Percentiles rank a stretch among this genome's conserved stretches.
Conservation (phyloP, 2,888 invertebrate genomes). For the Epistrophella euchroma region DNA sequence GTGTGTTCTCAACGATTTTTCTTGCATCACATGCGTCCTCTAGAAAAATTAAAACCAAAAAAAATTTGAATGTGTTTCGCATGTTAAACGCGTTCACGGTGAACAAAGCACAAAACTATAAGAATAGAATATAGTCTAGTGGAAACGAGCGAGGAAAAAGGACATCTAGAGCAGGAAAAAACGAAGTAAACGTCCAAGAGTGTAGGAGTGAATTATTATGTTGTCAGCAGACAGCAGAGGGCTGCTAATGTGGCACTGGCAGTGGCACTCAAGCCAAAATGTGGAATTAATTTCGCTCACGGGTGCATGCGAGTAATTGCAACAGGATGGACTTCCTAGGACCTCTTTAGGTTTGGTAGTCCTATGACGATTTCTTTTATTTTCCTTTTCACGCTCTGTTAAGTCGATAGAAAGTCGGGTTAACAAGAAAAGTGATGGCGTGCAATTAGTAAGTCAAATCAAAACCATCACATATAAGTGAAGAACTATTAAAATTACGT, state of each 20-base stretch:
- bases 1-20: conserved; percentile 16
- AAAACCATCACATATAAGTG: too few species aligned
- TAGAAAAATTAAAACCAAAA: not conserved
- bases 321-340: conserved; percentile 40
- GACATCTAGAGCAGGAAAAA: not conserved
- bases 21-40: conserved; percentile 43
- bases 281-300: conserved; percentile 66
- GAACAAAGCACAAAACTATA: conserved; percentile 28
- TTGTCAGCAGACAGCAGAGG: conserved; percentile 52
- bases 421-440: conserved; percentile 11
- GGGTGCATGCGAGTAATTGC: conserved; percentile 63
- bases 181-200: conserved; percentile 26
- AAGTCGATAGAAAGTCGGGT: not conserved
- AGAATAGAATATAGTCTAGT: not conserved
- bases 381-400: conserved; percentile 9
- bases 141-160: not conserved
- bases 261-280: conserved; percentile 51
- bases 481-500: too few species aligned
- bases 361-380: not conserved
- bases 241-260: conserved; percentile 66
- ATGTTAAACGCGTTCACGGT: conserved; percentile 43
- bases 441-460: not conserved
- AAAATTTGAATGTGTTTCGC: conserved; percentile 41
- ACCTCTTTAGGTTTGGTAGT: not conserved
- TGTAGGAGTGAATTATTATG: conserved; percentile 68